A percentile compares a stretch with the other conserved stretches of the same genome.
Evolutionary conservation across 2,113 vertebrate genomes (phyloP).

Genomic region (Aphyosemion australe): DNA sequence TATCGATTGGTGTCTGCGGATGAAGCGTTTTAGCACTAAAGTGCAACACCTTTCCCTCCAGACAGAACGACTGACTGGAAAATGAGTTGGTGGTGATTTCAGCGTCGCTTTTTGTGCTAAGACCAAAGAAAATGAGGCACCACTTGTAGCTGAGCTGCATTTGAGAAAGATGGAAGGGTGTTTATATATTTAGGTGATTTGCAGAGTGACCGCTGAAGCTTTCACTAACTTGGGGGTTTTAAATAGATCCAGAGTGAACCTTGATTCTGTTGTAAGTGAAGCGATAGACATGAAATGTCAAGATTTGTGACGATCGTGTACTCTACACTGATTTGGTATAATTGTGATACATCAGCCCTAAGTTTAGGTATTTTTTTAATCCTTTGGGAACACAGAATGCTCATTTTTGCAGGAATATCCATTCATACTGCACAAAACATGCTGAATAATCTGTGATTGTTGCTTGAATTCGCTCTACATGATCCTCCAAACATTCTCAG

Average conservation of each 20-base stretch:
- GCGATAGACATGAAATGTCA: background rate
- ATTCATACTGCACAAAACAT: background rate
- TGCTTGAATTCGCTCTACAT: too few species aligned
- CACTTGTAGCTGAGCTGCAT: background rate
- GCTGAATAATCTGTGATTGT: background rate
- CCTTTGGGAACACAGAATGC: background rate
- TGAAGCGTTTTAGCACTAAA: constrained; percentile 7
- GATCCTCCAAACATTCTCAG: background rate
- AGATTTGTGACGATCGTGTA: background rate
- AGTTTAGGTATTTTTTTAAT: too few species aligned
- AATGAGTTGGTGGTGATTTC: constrained; percentile 9
- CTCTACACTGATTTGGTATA: too few species aligned
- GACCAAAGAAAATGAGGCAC: background rate
- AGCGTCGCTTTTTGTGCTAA: constrained; percentile 18
- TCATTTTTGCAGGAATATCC: background rate
- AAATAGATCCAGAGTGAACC: constrained; percentile 12
- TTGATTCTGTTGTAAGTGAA: constrained; percentile 10
- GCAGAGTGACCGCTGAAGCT: background rate
- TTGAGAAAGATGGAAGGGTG: background rate
- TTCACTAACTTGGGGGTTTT: constrained; percentile 7
- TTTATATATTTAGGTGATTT: background rate
- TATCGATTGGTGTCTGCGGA: constrained; percentile 25
- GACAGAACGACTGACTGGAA: constrained; percentile 1
- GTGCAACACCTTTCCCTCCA: constrained; percentile 16
- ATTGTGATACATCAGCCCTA: too few species aligned